These are phyloP conservation scores for Pan troglodytes DNA, from an alignment of 2,113 vertebrate species.

Conservation along the genomic window NHGRI_mPanTro3-v2.1_pri NC_086016.1:30463001-30463500, in stretches of 20 bases:
- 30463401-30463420: background rate
- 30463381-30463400: conserved; percentile 17
- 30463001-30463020: no score
- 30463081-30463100: background rate
- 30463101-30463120: conserved; percentile 61
- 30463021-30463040: no score
- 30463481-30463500: conserved; percentile 1
- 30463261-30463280: background rate
- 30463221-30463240: conserved; percentile 32
- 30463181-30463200: conserved; percentile 13
- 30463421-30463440: background rate
- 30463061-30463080: no score
- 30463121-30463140: conserved; percentile 47
- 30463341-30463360: conserved; percentile 29
- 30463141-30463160: conserved; percentile 42
- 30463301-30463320: conserved; percentile 40
- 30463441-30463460: conserved; percentile 22
- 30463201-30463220: conserved; percentile 42
- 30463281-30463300: background rate
- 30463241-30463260: conserved; percentile 29
- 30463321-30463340: background rate
- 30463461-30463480: background rate
- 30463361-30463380: conserved; percentile 16
- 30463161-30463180: conserved; percentile 24
- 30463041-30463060: no score